phyloP scores from a whole-genome alignment of 2,797 vertebrate species.

The Echiichthys vipera region DNA sequence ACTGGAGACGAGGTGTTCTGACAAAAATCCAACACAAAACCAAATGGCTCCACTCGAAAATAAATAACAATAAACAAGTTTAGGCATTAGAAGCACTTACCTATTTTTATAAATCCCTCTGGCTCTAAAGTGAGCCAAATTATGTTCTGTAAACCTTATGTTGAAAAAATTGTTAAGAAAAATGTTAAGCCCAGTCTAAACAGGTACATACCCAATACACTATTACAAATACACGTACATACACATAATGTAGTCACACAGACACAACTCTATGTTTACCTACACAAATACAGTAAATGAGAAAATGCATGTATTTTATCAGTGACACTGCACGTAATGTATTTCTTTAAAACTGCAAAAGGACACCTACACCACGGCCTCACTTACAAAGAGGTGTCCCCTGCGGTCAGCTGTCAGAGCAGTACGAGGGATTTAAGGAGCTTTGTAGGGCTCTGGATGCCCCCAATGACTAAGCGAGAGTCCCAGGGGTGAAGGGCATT shows the following conservation, averaged over 20 bases:
- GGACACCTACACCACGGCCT: conserved; percentile 21
- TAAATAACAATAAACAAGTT: conserved; percentile 32
- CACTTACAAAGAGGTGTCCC: conserved; percentile 36
- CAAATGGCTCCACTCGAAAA: conserved; percentile 29
- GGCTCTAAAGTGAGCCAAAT: not conserved
- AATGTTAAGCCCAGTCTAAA: not conserved
- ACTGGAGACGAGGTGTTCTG: conserved; percentile 27
- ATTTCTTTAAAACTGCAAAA: conserved; percentile 16
- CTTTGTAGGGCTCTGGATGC: conserved; percentile 64
- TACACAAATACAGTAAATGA: not conserved
- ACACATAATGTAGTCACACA: not conserved
- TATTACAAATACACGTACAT: not conserved
- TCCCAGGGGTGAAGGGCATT: conserved; percentile 76
- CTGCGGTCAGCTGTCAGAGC: conserved; percentile 71
- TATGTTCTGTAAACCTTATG: not conserved
- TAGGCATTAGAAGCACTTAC: conserved; percentile 21
- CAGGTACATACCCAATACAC: not conserved
- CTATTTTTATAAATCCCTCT: not conserved
- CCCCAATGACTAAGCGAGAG: conserved; percentile 63
- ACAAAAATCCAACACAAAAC: conserved; percentile 23
- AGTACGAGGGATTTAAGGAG: conserved; percentile 72
- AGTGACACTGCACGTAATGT: not conserved
- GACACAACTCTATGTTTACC: not conserved
- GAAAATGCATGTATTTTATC: not conserved
- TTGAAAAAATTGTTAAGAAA: not conserved